Conservation (phyloP, 2,888 invertebrate genomes). For the Baccha elongata region DNA sequence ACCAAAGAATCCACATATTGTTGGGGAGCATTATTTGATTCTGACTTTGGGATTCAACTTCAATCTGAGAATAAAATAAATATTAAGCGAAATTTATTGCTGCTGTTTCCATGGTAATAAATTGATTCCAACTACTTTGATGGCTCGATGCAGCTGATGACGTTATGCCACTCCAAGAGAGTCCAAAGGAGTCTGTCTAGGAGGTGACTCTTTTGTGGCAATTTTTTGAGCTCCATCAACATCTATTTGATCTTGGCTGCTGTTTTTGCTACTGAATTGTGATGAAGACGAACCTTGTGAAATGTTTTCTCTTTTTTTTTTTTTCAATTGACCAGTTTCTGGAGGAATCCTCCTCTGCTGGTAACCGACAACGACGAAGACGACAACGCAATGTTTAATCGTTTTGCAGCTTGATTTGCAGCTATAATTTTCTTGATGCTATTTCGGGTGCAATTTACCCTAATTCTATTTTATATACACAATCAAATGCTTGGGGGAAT, state of each 20-base stretch:
- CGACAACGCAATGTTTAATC: slow-evolving; percentile 60
- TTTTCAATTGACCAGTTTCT: slow-evolving; percentile 4
- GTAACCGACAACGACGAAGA: background rate
- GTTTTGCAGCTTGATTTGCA: slow-evolving; percentile 70
- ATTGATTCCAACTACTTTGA: slow-evolving; percentile 58
- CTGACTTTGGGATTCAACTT: slow-evolving; percentile 44
- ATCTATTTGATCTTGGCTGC: slow-evolving; percentile 33
- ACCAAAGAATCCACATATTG: slow-evolving; percentile 14
- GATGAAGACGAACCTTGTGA: slow-evolving; percentile 53
- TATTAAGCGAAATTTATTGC: slow-evolving; percentile 72
- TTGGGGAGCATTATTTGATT: slow-evolving; percentile 34
- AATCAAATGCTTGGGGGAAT: slow-evolving; percentile 34
- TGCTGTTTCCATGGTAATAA: slow-evolving; percentile 70
- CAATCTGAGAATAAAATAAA: slow-evolving; percentile 69
- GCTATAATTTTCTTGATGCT: slow-evolving; percentile 67
- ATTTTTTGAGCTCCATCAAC: slow-evolving; percentile 28
- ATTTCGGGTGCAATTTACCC: slow-evolving; percentile 70
- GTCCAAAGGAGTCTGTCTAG: slow-evolving; percentile 35
- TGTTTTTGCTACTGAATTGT: slow-evolving; percentile 41
- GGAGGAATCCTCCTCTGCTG: background rate
- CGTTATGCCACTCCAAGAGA: slow-evolving; percentile 46
- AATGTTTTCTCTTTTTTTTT: slow-evolving; percentile 9
- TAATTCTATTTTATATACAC: slow-evolving; percentile 58
- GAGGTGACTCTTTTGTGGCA: slow-evolving; percentile 46
- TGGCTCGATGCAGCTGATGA: slow-evolving; percentile 69